Evolutionary conservation across 2,797 vertebrate species (phyloP).

Genomic region (Coccyzus lansbergi): DNA sequence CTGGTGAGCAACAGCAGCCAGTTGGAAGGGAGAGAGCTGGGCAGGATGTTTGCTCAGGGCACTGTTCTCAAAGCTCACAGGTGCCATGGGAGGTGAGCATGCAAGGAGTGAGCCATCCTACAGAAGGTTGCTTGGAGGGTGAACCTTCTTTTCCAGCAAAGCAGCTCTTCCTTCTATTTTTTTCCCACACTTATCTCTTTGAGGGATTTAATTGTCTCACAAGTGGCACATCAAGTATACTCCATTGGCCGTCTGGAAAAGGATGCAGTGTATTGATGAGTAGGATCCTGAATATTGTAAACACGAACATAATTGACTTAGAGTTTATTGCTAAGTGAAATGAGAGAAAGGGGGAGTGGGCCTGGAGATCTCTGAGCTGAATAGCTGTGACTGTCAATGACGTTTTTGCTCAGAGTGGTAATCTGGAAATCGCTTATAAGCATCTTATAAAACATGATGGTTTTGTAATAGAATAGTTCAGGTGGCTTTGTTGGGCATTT

Average conservation of each 20-base stretch:
- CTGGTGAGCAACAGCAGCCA: background rate
- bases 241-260: slow-evolving; percentile 40
- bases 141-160: slow-evolving; percentile 21
- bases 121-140: background rate
- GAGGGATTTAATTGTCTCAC: slow-evolving; percentile 68
- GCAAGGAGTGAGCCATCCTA: background rate
- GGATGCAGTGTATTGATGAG: background rate
- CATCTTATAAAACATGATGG: slow-evolving; percentile 37
- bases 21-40: background rate
- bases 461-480: slow-evolving; percentile 34
- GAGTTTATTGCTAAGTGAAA: slow-evolving; percentile 66
- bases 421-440: slow-evolving; percentile 57
- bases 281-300: slow-evolving; percentile 62
- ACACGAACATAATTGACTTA: slow-evolving; percentile 54
- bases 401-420: slow-evolving; percentile 26
- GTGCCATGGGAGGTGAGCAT: rapidly evolving
- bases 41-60: background rate
- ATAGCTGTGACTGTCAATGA: slow-evolving; percentile 41
- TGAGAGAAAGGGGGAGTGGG: slow-evolving; percentile 46
- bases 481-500: slow-evolving; percentile 59
- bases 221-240: slow-evolving; percentile 52
- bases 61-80: background rate
- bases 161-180: background rate
- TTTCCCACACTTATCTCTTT: background rate
- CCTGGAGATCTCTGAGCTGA: slow-evolving; percentile 61